phyloP scores from a whole-genome alignment of 2,797 vertebrate species.

The Gymnoscopelus microlampas region DNA sequence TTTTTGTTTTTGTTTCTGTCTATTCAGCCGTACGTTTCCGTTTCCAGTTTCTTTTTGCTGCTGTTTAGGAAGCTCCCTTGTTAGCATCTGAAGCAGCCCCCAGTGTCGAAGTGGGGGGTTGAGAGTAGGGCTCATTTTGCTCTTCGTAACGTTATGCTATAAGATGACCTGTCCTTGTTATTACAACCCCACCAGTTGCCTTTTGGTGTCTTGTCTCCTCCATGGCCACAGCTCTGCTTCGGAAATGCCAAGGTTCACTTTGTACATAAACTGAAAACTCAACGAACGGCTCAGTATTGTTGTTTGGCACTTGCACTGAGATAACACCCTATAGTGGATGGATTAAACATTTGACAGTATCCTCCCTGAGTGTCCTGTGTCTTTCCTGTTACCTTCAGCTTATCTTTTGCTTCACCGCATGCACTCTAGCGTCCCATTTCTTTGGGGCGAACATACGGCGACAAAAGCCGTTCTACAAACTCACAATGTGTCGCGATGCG shows the following conservation, averaged over 20 bases:
- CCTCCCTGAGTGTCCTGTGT: slow-evolving; percentile 35
- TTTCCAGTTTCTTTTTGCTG: slow-evolving; percentile 50
- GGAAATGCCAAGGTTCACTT: slow-evolving; percentile 55
- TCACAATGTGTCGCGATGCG: too few species aligned
- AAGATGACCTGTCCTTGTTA: neutral
- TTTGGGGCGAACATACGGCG: too few species aligned
- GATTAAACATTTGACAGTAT: slow-evolving; percentile 81
- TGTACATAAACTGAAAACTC: slow-evolving; percentile 75
- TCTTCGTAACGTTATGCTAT: slow-evolving; percentile 37
- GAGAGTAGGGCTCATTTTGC: neutral
- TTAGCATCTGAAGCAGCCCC: too few species aligned
- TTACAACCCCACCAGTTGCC: slow-evolving; percentile 24
- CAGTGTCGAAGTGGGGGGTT: neutral
- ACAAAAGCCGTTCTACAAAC: too few species aligned
- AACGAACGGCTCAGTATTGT: slow-evolving; percentile 62
- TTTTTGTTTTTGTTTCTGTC: neutral
- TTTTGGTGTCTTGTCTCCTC: slow-evolving; percentile 30
- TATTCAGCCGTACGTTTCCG: slow-evolving; percentile 22
- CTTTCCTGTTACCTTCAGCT: slow-evolving; percentile 13
- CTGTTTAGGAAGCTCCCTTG: slow-evolving; percentile 38
- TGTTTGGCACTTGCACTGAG: slow-evolving; percentile 83
- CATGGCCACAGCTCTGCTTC: slow-evolving; percentile 47
- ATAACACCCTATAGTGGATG: slow-evolving; percentile 76
- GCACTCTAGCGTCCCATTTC: too few species aligned
- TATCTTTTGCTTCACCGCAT: neutral